These are phyloP conservation scores for Oxyruncus cristatus DNA, from an alignment of 2,113 vertebrate species.

Conservation along the genomic window DNA sequence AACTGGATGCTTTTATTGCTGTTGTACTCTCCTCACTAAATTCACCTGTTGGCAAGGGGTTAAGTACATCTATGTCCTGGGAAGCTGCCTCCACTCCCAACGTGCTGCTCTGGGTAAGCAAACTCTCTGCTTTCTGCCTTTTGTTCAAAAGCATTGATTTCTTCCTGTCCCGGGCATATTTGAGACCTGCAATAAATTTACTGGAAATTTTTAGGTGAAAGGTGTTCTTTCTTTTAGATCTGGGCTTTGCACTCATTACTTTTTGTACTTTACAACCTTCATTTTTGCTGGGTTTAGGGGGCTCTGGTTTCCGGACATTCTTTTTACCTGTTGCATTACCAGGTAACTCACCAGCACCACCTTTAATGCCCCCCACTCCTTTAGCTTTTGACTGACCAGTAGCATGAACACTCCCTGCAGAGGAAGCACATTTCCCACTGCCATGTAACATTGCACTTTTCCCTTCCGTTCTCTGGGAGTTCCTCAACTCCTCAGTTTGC, in stretches of 20 bases:
- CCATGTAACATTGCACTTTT: neutral
- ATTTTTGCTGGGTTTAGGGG: neutral
- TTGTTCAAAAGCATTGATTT: constrained; percentile 39
- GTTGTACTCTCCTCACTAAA: neutral
- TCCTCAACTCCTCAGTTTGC: neutral
- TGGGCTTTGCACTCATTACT: neutral
- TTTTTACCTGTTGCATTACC: neutral
- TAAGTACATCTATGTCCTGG: neutral
- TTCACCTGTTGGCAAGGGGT: neutral
- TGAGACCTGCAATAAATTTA: constrained; percentile 44
- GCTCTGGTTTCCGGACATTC: neutral
- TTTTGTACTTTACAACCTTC: neutral
- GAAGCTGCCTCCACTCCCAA: neutral
- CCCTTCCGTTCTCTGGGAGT: neutral
- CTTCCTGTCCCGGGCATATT: constrained; percentile 13
- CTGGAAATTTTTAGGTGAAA: constrained; percentile 14
- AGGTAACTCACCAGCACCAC: neutral
- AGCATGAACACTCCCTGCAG: neutral
- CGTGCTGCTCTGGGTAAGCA: neutral
- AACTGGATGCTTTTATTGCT: neutral
- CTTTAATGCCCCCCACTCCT: neutral
- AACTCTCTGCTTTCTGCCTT: neutral
- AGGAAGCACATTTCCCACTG: neutral
- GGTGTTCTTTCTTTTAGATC: neutral
- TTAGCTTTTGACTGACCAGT: constrained; percentile 28